phyloP scores from a whole-genome alignment of 2,888 invertebrate genomes.

The Sminthurinus aureus region DNA sequence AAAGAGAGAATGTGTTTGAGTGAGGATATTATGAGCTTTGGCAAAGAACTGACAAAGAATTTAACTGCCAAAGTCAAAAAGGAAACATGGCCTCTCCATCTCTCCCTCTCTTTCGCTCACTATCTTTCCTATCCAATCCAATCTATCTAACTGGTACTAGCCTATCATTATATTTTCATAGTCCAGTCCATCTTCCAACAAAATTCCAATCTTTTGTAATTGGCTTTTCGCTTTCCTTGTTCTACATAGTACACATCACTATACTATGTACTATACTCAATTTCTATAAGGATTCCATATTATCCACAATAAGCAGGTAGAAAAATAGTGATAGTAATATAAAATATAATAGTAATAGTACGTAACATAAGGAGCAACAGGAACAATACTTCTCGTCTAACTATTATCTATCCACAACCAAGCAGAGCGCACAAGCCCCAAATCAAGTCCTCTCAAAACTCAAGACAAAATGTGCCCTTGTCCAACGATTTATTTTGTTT shows the following conservation, averaged over 20 bases:
- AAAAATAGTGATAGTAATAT: not conserved
- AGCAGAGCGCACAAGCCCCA: conserved; percentile 13
- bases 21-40: not conserved
- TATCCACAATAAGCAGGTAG: not conserved
- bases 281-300: not conserved
- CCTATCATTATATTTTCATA: conserved; percentile 20
- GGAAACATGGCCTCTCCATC: conserved; percentile 3
- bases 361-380: not conserved
- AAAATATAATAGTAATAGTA: not conserved
- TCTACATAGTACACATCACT: too few relatives aligned
- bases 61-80: not conserved
- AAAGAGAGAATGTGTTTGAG: not conserved
- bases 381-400: not conserved
- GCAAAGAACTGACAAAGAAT: not conserved
- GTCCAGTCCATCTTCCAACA: conserved; percentile 1
- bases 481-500: conserved; percentile 24
- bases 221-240: conserved; percentile 12
- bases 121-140: not conserved
- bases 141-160: not conserved
- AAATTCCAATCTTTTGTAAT: conserved; percentile 17
- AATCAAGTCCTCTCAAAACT: conserved; percentile 13
- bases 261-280: too few relatives aligned
- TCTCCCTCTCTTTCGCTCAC: not conserved
- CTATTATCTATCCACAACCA: too few relatives aligned
- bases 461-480: conserved; percentile 21